phyloP scores from a whole-genome alignment of 92 coral and sea anemone genomes.

The Phenganax marumi region DNA sequence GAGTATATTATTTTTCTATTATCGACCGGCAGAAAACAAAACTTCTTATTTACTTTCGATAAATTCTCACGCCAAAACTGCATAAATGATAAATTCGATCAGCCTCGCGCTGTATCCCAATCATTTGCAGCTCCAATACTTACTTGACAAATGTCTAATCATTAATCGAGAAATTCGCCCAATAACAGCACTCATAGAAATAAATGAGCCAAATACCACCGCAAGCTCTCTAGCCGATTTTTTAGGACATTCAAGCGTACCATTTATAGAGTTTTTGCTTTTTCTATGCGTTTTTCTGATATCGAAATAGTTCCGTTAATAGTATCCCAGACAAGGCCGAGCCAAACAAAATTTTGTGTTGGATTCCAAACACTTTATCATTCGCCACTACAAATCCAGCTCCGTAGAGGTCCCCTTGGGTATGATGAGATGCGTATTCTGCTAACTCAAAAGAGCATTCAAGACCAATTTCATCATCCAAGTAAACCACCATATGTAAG shows the following conservation, averaged over 20 bases:
- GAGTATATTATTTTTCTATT: constrained; percentile 36
- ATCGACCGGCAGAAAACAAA: too few species aligned
- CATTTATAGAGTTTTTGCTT: neutral
- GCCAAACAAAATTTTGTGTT: too few species aligned
- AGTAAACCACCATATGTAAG: too few species aligned
- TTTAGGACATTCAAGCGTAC: neutral
- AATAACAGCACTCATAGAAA: too few species aligned
- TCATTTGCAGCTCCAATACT: constrained; percentile 49
- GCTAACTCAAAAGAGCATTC: too few species aligned
- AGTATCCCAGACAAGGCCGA: too few species aligned
- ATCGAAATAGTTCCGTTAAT: too few species aligned
- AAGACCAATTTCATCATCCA: constrained; percentile 47
- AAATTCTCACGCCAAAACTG: constrained; percentile 3
- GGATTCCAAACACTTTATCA: constrained; percentile 45
- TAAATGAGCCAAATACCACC: constrained; percentile 41
- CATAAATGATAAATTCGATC: neutral
- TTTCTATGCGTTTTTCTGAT: too few species aligned
- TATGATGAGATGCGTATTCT: too few species aligned
- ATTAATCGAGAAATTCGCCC: constrained; percentile 40
- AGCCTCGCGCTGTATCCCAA: constrained; percentile 42
- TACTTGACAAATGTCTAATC: constrained; percentile 56
- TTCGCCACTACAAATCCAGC: constrained; percentile 45
- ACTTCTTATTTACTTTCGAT: neutral
- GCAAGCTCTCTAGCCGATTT: constrained; percentile 51
- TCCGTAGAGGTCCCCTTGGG: too few species aligned